These are phyloP conservation scores for Chromis chromis DNA, from an alignment of 2,797 vertebrate species.

Conservation along the genomic window DNA sequence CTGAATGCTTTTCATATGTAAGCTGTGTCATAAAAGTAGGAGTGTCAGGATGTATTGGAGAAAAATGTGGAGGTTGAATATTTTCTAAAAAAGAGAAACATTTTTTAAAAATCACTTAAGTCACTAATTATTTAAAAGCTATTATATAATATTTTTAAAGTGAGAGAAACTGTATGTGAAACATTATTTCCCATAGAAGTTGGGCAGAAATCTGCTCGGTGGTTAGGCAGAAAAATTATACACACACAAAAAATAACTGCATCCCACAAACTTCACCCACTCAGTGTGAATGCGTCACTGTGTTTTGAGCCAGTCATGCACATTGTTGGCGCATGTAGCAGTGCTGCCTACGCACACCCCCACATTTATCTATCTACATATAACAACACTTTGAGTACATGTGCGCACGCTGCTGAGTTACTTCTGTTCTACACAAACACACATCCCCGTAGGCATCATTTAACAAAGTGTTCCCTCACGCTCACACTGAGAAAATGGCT, in stretches of 20 bases:
- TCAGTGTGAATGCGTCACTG: conserved; percentile 72
- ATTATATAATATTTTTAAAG: neutral
- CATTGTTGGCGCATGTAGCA: conserved; percentile 52
- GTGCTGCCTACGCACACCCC: conserved; percentile 58
- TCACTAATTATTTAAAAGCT: neutral
- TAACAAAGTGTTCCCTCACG: conserved; percentile 28
- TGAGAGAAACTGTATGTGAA: conserved; percentile 2
- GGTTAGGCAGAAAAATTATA: conserved; percentile 35
- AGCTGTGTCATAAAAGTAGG: neutral
- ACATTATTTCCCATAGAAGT: conserved; percentile 14
- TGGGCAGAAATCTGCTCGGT: conserved; percentile 28
- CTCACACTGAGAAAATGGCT: conserved; percentile 13
- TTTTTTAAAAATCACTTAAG: too few species aligned
- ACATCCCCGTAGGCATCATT: conserved; percentile 14
- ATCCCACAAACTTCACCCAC: conserved; percentile 76
- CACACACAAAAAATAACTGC: conserved; percentile 32
- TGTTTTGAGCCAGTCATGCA: conserved; percentile 57
- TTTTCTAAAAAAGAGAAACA: too few species aligned
- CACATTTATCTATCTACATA: conserved; percentile 50
- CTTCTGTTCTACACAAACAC: conserved; percentile 18
- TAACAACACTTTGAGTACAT: conserved; percentile 34
- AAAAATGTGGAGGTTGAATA: neutral
- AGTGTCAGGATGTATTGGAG: neutral
- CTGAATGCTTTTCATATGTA: neutral
- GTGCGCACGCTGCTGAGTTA: neutral